Percentiles rank a stretch among this genome's conserved stretches.
These are phyloP conservation scores for Mustela lutreola DNA, from an alignment of 2,113 vertebrate genomes.

Conservation along the genomic window DNA sequence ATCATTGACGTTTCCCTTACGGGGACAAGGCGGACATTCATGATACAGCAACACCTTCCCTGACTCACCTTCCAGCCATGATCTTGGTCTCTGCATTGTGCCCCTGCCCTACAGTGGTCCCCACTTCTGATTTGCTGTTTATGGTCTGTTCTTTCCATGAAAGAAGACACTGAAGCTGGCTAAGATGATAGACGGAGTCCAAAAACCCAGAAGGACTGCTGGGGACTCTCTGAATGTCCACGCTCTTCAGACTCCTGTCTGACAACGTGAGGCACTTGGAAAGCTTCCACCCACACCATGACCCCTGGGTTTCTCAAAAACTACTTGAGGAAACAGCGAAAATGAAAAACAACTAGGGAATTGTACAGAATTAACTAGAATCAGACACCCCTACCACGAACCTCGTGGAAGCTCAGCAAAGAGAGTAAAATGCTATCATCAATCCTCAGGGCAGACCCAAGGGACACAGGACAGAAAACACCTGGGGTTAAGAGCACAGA, in stretches of 20 bases:
- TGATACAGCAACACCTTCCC: background rate
- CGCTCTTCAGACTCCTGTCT: background rate
- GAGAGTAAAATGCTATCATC: background rate
- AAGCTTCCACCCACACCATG: background rate
- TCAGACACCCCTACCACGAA: background rate
- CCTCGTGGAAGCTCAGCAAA: background rate
- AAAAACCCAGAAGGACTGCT: background rate
- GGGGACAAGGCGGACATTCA: background rate
- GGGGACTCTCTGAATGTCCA: background rate
- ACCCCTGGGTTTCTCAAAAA: background rate
- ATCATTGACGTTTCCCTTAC: background rate
- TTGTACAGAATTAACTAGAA: background rate
- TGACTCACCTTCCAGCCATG: background rate
- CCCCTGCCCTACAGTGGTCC: background rate
- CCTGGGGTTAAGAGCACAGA: background rate
- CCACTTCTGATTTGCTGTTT: background rate
- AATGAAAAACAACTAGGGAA: background rate
- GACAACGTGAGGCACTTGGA: background rate
- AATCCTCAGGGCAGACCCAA: background rate
- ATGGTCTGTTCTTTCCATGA: background rate
- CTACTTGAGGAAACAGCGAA: background rate
- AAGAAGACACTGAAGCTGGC: background rate
- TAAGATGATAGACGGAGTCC: no score
- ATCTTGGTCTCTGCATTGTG: background rate
- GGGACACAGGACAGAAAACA: background rate